Evolutionary conservation across 92 coral and sea anemone species (phyloP), one percentile per base, ranked within the genome.

Genomic region (Isaurus tuberculatus): DNA sequence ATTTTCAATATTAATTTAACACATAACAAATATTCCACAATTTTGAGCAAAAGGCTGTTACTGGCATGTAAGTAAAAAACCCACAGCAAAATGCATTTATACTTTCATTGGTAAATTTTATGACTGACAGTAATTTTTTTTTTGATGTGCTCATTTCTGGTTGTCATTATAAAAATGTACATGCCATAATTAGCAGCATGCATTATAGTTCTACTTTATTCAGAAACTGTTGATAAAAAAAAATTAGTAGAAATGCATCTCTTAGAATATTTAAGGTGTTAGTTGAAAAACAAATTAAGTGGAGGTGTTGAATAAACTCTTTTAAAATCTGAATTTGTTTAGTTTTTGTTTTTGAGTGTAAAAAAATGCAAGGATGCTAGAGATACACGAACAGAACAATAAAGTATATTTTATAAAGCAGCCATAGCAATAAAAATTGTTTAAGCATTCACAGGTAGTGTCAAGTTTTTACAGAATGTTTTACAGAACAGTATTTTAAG

Each of bases 101-200:
- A 40, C 46, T 40, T 40, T 19, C 53, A n/a, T 58, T 61, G 31
- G 51, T 22, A 58, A 42, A 77, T 77, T 77, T 77, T 32, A 34
- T 77, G 34, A 58, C 60, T 77, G 34, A 58, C 60, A 77, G 70
- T 77, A 22, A 26, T 77, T 77, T 57, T 57, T 34, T 77, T 37
- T 34, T 77, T 77, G 51, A 36, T 77, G 49, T 33, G 48, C 69
- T 77, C 70, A 77, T 77, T 77, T 57, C 32, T 22, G 57, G 36
- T 33, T 23, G 37, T 34, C n/a, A 70, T 77, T 58, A 77, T 58
- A 55, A 34, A 10, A 77, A 58, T 44, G 8, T 55, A 55, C 70
- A 58, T 33, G n/a, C 70, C 13, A 17, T 77, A 77, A 77, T 58
- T 77, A 37, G 34, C 33, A 60, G 67, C 58, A 33, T 15, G 11